Evolutionary conservation across 1,140 invertebrate genomes (phyloP), one percentile per base, ranked within the genome.

Genomic region (Pristionchus pacificus): DNA sequence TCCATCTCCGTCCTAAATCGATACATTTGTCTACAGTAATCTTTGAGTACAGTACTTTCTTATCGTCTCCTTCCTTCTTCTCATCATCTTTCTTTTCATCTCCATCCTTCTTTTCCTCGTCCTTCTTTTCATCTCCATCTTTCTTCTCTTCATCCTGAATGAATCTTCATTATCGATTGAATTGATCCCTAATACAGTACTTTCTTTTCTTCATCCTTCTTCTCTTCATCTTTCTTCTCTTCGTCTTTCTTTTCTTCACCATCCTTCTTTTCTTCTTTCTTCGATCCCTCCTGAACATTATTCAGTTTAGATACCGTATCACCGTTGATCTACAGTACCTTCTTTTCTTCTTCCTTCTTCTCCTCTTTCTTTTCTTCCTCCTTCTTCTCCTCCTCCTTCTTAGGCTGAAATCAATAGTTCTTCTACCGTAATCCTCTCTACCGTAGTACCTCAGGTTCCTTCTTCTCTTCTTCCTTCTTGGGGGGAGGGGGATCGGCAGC

Each of bases 121-220:
- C 30, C 49, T 66, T 14, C 57, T 58, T 58, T 57, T 38, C 29
- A 65, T 14, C 55, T n/a, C 14, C 55, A 14, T 57, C n/a, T n/a
- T 24, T n/a, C 13, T n/a, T 24, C 14, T 24, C 14, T 58, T 15
- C 14, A 14, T 58, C 15, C 15, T 19, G 57, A 14, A 57, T 19
- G 84, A 82, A 85, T 87, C 95, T 93, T 88, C 95, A 92, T 88
- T 94, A 92, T 78, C 92, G 91, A 79, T 92, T 94, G 68, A n/a
- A 97, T 88, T 32, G 95, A 94, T 78, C 96, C 86, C 94, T 94
- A 98, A 85, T 98, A 98, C 86, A 98, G 89, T 86, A 98, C 98
- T 60, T 97, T 87, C 87, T 97, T 94, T 87, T 98, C 95, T 75
- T 97, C 87, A 69, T 94, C 87, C 85, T 96, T 95, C 19, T 91